Percentiles rank a stretch among this genome's conserved stretches.
These are phyloP conservation scores for Tipula helvola DNA, from an alignment of 2,888 invertebrate species.

Conservation along the genomic window DNA sequence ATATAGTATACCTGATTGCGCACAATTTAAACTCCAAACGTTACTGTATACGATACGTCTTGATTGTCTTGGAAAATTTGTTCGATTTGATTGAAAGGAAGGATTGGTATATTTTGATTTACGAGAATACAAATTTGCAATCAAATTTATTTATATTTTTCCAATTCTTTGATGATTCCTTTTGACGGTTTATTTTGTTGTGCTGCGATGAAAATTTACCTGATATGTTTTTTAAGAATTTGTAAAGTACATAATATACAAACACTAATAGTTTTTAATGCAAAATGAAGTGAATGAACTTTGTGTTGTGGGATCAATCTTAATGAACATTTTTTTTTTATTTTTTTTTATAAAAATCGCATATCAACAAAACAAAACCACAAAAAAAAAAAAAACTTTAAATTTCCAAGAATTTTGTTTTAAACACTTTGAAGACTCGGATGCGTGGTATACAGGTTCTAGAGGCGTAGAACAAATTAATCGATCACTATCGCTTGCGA, in stretches of 20 bases:
- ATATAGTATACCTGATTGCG: not conserved
- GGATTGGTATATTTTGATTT: not conserved
- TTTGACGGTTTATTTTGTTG: not conserved
- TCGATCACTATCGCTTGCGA: not conserved
- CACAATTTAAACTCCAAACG: not conserved
- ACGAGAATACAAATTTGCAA: not conserved
- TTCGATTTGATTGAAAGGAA: not conserved
- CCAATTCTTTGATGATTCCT: not conserved
- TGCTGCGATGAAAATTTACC: not conserved
- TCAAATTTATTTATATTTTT: not conserved
- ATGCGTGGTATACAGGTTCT: not conserved
- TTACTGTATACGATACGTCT: not conserved
- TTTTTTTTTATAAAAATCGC: not conserved
- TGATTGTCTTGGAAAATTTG: not conserved
- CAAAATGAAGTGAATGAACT: not conserved
- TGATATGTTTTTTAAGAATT: not conserved
- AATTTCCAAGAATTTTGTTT: not conserved
- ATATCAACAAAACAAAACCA: not conserved
- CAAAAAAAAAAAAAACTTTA: not conserved
- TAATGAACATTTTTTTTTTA: not conserved
- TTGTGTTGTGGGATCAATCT: not conserved
- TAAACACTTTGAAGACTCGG: not conserved
- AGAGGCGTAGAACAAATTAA: not conserved
- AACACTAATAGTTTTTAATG: not conserved
- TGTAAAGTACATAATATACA: not conserved